Evolutionary conservation across 2,113 vertebrate genomes (phyloP).

Genomic region (Nothocercus julius): DNA sequence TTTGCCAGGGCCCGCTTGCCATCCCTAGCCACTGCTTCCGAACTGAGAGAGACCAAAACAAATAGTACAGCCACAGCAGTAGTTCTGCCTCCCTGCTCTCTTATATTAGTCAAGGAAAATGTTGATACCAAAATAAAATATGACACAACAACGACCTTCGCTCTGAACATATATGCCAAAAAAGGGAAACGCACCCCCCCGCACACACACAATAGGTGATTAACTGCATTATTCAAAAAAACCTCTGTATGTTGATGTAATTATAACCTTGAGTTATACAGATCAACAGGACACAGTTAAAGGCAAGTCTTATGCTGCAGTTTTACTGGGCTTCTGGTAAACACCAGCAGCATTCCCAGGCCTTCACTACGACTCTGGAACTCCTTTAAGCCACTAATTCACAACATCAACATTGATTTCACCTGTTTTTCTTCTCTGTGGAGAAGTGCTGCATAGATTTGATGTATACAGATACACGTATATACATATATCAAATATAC

Average conservation of each 20-base stretch:
- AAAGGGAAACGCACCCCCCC: no score
- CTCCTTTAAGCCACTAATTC: not conserved
- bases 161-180: not conserved
- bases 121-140: not conserved
- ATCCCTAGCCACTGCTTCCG: not conserved
- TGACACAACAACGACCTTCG: not conserved
- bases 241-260: not conserved
- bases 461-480: not conserved
- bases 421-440: not conserved
- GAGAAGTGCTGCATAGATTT: not conserved
- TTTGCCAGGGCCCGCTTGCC: not conserved
- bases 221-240: not conserved
- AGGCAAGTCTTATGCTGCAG: not conserved
- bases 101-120: not conserved
- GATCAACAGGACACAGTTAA: not conserved
- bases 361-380: not conserved
- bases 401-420: not conserved
- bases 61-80: not conserved
- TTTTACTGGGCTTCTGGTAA: not conserved
- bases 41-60: not conserved
- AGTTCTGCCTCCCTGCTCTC: not conserved
- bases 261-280: not conserved
- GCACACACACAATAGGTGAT: not conserved
- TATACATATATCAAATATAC: rapidly evolving
- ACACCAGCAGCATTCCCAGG: not conserved